Evolutionary conservation across 2,113 vertebrate species (phyloP).

Genomic region (Cathartes aura): DNA sequence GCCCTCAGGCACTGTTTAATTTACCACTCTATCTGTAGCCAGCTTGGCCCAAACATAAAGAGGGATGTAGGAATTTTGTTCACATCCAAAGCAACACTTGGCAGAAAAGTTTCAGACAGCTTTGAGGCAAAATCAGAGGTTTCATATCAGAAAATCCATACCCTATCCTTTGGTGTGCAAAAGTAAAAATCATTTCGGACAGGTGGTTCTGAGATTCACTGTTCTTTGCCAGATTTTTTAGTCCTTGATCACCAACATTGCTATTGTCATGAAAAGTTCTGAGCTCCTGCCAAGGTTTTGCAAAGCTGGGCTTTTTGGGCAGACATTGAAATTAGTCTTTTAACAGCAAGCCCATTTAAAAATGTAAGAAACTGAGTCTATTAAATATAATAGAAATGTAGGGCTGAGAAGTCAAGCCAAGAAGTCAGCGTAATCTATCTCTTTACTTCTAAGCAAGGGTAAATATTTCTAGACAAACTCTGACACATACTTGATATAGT

Average conservation of each 20-base stretch:
- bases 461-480: not conserved
- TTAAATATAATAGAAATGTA: not conserved
- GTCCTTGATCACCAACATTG: not conserved
- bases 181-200: not conserved
- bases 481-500: not conserved
- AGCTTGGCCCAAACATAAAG: not conserved
- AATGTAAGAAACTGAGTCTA: not conserved
- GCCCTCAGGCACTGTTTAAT: not conserved
- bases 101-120: not conserved
- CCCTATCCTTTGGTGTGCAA: not conserved
- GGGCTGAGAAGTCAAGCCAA: not conserved
- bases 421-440: not conserved
- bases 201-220: not conserved
- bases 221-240: not conserved
- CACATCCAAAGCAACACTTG: not conserved
- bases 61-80: not conserved
- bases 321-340: not conserved
- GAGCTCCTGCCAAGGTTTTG: not conserved
- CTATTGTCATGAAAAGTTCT: not conserved
- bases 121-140: not conserved
- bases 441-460: not conserved
- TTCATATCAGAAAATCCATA: not conserved
- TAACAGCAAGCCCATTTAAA: not conserved
- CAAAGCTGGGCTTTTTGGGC: not conserved
- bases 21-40: not conserved